Conservation (phyloP, 1,140 invertebrate genomes). For the Tetramorium simillimum region DNA sequence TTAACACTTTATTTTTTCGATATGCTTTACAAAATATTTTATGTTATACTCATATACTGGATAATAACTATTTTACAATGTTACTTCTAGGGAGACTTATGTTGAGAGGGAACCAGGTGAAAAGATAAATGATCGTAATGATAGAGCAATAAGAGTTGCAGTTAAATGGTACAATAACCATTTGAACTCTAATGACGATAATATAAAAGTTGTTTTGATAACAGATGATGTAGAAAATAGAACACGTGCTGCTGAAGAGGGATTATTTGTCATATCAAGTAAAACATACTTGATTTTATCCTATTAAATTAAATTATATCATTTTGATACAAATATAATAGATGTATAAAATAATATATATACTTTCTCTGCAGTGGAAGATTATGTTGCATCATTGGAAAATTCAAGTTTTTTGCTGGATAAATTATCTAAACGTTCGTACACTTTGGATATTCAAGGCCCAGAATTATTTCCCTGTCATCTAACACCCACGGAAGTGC, state of each 20-base stretch:
- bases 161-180: slow-evolving; percentile 93
- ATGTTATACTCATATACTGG: not conserved
- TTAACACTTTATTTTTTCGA: not conserved
- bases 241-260: slow-evolving; percentile 89
- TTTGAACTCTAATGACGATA: slow-evolving; percentile 82
- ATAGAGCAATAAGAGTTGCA: slow-evolving; percentile 94
- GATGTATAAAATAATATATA: not conserved
- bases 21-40: slow-evolving; percentile 21
- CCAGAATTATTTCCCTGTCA: slow-evolving; percentile 94
- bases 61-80: slow-evolving; percentile 53
- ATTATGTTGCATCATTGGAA: slow-evolving; percentile 81
- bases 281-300: slow-evolving; percentile 69
- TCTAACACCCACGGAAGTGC: slow-evolving; percentile 90
- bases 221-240: slow-evolving; percentile 95
- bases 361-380: slow-evolving; percentile 77
- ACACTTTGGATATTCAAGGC: slow-evolving; percentile 87
- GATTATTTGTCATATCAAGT: slow-evolving; percentile 90
- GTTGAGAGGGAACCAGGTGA: slow-evolving; percentile 93
- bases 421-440: slow-evolving; percentile 91
- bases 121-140: slow-evolving; percentile 96
- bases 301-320: not conserved
- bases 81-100: slow-evolving; percentile 92
- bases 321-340: not conserved
- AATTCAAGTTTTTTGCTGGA: slow-evolving; percentile 89
- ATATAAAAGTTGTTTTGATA: slow-evolving; percentile 91